Base-by-base conservation (phyloP, 1,140 invertebrate genomes). In the Aleiodes sp. region DNA sequence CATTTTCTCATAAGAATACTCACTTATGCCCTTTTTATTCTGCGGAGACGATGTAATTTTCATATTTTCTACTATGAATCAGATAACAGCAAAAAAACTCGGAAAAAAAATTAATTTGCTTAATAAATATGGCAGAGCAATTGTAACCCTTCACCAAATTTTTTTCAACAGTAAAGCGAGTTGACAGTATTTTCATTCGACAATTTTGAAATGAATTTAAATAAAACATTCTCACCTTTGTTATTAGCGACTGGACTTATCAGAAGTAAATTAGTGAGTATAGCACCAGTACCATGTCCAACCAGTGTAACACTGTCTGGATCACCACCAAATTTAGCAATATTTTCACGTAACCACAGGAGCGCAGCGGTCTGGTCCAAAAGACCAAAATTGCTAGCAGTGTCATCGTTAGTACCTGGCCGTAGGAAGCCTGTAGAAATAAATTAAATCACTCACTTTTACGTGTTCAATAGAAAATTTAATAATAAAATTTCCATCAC, bases 231-330 rank as follows among this genome's bases (percentile, higher is more conserved):
- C 78, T 81, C 84, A 91, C 91, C 90, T 79, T 85, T 79, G 52
- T 78, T 79, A 74, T 88, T 89, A 65, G 90, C 89, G 35, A 95
- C 91, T 0, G 94, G 95, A 52, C 95, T 96, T 14, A 96, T 88
- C 87, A 96, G 93, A 37, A 98, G 87, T 67, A 96, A 91, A 86
- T 95, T 97, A 61, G 96, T 93, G 78, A 95, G 96, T 29, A 94
- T 94, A 0, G 96, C 96, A 0, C 97, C 97, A 0, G 95, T 97
- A 46, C 94, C 96, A 79, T 98, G 96, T 0, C 97, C 97, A 86
- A 98, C 92, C 12, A 99, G 80, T 0, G 97, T 99, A 1, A 99
- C 93, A 0, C 87, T 89, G 26, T 86, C 86, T 0, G 92, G 90
- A 86, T 98, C 93, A 0, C 98, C 98, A 12, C 95, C 94, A 77